These are phyloP conservation scores for Melanocharis versteri DNA, from an alignment of 2,113 vertebrate species.

Conservation along the genomic window DNA sequence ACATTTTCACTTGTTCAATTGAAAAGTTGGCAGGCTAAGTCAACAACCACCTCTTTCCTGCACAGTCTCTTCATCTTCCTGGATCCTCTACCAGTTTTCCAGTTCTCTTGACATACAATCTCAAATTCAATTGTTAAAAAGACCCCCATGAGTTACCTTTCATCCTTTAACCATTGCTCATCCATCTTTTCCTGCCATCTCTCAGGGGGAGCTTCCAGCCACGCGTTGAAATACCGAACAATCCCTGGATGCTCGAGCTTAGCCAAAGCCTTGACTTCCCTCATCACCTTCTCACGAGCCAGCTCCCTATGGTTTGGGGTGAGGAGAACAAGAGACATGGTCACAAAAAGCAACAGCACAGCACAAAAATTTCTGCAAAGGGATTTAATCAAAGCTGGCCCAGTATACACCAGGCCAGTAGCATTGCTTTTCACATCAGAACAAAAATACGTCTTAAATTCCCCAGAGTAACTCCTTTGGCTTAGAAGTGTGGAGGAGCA, in stretches of 20 bases:
- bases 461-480: not conserved
- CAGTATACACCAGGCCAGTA: not conserved
- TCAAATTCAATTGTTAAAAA: not conserved
- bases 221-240: slow-evolving; percentile 97
- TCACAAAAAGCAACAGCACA: not conserved
- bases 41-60: not conserved
- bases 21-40: not conserved
- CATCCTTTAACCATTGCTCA: slow-evolving; percentile 91
- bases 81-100: not conserved
- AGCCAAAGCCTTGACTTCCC: slow-evolving; percentile 94
- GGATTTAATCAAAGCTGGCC: not conserved
- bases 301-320: slow-evolving; percentile 75
- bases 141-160: slow-evolving; percentile 73
- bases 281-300: slow-evolving; percentile 97
- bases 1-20: not conserved
- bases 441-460: not conserved
- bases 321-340: not conserved
- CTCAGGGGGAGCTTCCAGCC: slow-evolving; percentile 95
- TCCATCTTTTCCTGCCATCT: slow-evolving; percentile 98
- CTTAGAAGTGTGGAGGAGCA: not conserved
- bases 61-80: not conserved
- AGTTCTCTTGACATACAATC: not conserved
- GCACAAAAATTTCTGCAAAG: not conserved
- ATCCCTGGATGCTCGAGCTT: slow-evolving; percentile 97
- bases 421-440: not conserved